Conservation (phyloP, 2,113 vertebrate genomes). For the Hyperoodon ampullatus region DNA sequence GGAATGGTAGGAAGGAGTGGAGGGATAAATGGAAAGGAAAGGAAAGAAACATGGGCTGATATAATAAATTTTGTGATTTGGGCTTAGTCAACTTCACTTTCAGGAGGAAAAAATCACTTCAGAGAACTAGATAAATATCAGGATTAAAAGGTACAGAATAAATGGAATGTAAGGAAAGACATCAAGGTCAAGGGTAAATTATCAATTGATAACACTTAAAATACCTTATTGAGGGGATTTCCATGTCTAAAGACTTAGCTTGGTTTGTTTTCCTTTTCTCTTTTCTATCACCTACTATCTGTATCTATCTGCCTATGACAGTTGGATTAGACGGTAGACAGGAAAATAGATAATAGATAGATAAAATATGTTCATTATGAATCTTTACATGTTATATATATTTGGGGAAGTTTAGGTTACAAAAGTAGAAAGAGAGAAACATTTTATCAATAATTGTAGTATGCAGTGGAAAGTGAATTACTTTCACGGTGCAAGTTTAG, state of each 20-base stretch:
- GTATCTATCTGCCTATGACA: background rate
- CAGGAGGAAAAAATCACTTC: background rate
- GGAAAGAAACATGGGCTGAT: background rate
- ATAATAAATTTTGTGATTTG: background rate
- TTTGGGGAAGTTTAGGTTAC: background rate
- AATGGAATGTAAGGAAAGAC: background rate
- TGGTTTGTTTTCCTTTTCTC: no score
- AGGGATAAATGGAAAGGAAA: background rate
- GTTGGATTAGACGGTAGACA: background rate
- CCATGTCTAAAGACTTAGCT: background rate
- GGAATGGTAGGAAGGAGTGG: background rate
- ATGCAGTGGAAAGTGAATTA: background rate
- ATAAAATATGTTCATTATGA: background rate
- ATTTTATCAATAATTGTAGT: background rate
- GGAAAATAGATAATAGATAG: background rate
- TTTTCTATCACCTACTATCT: background rate
- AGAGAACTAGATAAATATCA: background rate
- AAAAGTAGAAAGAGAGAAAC: constrained; percentile 23
- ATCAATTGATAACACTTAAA: background rate
- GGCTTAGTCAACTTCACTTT: background rate
- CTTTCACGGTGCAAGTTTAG: background rate
- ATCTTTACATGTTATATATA: background rate
- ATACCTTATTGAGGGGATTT: background rate
- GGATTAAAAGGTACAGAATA: background rate
- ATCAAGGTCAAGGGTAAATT: background rate